Conservation (phyloP, 53 echinoderm and acorn worm species). For the Holothuria leucospilota region DNA sequence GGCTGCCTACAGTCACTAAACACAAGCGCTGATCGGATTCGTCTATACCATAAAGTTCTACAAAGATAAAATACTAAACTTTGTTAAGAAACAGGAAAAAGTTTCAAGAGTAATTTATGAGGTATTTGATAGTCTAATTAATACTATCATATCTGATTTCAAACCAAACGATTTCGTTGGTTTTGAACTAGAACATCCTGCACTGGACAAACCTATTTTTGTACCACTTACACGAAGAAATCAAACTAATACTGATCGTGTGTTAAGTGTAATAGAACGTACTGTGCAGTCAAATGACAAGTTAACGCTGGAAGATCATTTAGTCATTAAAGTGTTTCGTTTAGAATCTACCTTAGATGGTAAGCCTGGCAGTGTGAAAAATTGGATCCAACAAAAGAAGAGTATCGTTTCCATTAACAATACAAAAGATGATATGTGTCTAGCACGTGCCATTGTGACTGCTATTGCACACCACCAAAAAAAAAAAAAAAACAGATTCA, state of each 20-base stretch:
- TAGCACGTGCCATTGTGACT: too few species aligned
- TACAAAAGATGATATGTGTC: too few species aligned
- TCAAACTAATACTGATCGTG: neutral
- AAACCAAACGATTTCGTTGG: neutral
- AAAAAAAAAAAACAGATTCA: neutral
- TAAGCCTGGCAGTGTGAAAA: too few species aligned
- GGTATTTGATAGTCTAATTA: neutral
- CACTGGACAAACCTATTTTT: conserved; percentile 10
- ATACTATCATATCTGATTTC: neutral
- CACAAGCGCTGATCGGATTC: too few species aligned
- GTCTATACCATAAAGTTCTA: neutral
- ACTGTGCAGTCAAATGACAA: neutral
- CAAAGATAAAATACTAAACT: neutral
- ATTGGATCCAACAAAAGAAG: too few species aligned
- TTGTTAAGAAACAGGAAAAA: neutral
- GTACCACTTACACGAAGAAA: neutral
- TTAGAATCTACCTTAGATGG: neutral
- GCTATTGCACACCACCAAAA: too few species aligned
- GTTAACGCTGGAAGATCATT: neutral
- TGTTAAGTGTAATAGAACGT: neutral
- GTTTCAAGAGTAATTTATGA: neutral
- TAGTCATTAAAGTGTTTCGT: neutral
- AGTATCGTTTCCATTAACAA: too few species aligned
- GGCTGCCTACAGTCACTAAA: too few species aligned
- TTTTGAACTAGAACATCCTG: neutral